Percentiles rank a stretch among this genome's conserved stretches.
Conservation (phyloP, 2,888 invertebrate species). For the Cantharis flavilabris region DNA sequence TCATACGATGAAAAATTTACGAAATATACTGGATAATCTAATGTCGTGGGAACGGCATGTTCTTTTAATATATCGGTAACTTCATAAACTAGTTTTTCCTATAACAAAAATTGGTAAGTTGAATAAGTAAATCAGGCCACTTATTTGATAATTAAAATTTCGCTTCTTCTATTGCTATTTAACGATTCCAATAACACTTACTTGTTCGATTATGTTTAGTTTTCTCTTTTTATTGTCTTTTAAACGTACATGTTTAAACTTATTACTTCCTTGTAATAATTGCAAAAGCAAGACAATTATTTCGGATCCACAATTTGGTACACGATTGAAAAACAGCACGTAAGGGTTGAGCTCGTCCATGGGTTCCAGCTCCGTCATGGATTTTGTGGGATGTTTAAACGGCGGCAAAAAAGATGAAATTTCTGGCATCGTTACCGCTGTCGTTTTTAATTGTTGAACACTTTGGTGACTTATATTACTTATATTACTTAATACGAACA, state of each 20-base stretch:
- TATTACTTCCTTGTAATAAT: constrained; percentile 63
- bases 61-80: constrained; percentile 57
- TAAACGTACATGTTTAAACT: constrained; percentile 62
- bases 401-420: constrained; percentile 21
- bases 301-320: constrained; percentile 65
- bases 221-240: constrained; percentile 46
- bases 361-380: constrained; percentile 57
- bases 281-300: constrained; percentile 63
- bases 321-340: constrained; percentile 63
- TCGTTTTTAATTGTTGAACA: constrained; percentile 15
- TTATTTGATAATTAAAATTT: not conserved
- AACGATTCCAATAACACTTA: constrained; percentile 36
- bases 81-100: constrained; percentile 60
- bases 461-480: constrained; percentile 7
- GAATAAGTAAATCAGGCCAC: constrained; percentile 6
- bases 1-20: constrained; percentile 64
- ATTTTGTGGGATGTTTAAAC: constrained; percentile 57
- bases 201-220: constrained; percentile 54
- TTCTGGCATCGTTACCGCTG: constrained; percentile 14
- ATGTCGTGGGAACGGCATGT: constrained; percentile 63
- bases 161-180: not conserved
- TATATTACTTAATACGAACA: constrained; percentile 29
- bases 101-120: constrained; percentile 29
- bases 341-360: constrained; percentile 58
- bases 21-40: constrained; percentile 65